Evolutionary conservation across 2,888 invertebrate genomes (phyloP).

Genomic region (Cenopis cana): DNA sequence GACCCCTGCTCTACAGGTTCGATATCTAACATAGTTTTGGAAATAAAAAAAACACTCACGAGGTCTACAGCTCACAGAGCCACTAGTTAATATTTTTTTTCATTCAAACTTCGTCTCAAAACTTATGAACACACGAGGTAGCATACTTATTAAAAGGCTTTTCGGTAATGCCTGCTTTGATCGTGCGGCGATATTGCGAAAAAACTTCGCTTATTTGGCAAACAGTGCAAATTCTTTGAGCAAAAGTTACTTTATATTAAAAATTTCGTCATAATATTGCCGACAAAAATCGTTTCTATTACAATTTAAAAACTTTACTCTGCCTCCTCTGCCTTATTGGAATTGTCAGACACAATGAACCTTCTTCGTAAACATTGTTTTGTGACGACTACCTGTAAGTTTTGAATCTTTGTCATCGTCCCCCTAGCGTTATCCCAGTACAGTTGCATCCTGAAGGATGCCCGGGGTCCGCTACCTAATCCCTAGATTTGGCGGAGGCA

Average conservation of each 20-base stretch:
- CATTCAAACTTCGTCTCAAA: too few relatives aligned
- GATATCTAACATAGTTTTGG: too few relatives aligned
- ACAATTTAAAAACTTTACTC: conserved; percentile 10
- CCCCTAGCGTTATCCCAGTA: too few relatives aligned
- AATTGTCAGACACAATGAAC: neutral
- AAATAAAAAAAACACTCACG: too few relatives aligned
- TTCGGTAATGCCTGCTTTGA: conserved; percentile 55
- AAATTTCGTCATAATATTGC: conserved; percentile 33
- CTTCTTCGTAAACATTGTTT: neutral
- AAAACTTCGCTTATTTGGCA: conserved; percentile 54
- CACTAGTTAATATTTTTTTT: too few relatives aligned
- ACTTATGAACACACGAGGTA: too few relatives aligned
- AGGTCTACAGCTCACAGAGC: too few relatives aligned
- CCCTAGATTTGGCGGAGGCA: too few relatives aligned
- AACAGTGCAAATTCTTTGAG: conserved; percentile 22
- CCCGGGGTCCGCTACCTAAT: too few relatives aligned
- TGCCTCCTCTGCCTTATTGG: conserved; percentile 17
- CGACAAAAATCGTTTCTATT: conserved; percentile 26
- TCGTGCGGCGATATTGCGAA: conserved; percentile 51
- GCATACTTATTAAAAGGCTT: conserved; percentile 54
- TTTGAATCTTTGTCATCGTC: too few relatives aligned
- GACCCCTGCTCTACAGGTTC: too few relatives aligned
- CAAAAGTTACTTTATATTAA: conserved; percentile 38
- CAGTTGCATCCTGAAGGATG: too few relatives aligned
- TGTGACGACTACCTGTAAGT: neutral